These are phyloP conservation scores for Corapipo altera DNA, from an alignment of 2,113 vertebrate species.

Conservation along the genomic window DNA sequence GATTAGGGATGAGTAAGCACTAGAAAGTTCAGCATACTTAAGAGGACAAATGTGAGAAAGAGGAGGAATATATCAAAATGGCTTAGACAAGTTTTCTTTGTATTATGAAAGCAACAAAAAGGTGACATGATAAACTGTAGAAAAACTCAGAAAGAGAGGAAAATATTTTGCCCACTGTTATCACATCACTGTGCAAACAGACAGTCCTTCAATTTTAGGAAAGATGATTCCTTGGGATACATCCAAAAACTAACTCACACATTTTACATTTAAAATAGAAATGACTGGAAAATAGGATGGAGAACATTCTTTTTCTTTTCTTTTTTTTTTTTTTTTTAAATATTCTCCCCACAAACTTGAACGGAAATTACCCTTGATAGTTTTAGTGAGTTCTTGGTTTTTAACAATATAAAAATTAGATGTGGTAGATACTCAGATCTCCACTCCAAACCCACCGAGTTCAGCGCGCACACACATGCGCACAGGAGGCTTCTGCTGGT, in stretches of 20 bases:
- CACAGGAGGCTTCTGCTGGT: neutral
- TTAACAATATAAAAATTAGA: neutral
- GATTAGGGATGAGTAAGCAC: neutral
- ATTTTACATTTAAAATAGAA: constrained; percentile 56
- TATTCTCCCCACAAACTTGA: neutral
- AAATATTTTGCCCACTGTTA: constrained; percentile 66
- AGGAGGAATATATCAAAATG: neutral
- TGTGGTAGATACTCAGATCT: neutral
- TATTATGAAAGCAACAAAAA: constrained; percentile 50
- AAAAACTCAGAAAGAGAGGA: constrained; percentile 24
- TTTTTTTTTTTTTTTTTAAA: neutral
- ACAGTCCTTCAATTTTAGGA: constrained; percentile 61
- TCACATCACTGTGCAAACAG: constrained; percentile 55
- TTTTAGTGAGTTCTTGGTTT: neutral
- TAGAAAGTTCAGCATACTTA: neutral
- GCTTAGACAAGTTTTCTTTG: constrained; percentile 33
- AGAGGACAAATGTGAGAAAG: constrained; percentile 39
- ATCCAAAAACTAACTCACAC: constrained; percentile 58
- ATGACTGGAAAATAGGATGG: neutral
- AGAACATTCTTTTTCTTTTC: neutral
- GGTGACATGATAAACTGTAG: constrained; percentile 60
- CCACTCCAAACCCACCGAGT: neutral
- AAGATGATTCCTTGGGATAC: constrained; percentile 58
- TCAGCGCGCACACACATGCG: neutral
- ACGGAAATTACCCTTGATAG: neutral